These are phyloP conservation scores for Rhinolophus ferrumequinum DNA, from an alignment of 2,113 vertebrate species.

Conservation along the genomic window DNA sequence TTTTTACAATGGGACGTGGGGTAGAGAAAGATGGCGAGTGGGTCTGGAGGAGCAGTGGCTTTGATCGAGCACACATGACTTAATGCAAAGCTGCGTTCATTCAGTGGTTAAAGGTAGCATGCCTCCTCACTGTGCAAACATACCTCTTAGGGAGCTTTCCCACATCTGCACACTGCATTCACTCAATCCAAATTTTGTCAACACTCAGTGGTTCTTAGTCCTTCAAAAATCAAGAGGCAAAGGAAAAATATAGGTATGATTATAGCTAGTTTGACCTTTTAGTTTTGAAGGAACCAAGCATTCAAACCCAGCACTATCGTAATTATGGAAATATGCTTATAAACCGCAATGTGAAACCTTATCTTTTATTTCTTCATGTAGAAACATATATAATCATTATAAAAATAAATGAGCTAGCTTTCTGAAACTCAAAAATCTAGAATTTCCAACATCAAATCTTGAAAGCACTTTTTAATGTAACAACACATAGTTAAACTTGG, in stretches of 20 bases:
- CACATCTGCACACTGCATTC: background rate
- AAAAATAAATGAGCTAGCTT: background rate
- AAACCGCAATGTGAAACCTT: background rate
- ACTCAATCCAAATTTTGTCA: background rate
- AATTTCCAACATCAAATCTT: background rate
- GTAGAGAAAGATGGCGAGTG: background rate
- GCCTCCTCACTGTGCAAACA: background rate
- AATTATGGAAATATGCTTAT: background rate
- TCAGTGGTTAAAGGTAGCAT: background rate
- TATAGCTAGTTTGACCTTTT: background rate
- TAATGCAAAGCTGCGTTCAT: background rate
- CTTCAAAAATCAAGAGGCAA: background rate
- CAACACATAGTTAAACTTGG: background rate
- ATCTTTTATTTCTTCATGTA: background rate
- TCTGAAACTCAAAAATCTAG: background rate
- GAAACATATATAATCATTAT: background rate
- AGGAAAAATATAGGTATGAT: background rate
- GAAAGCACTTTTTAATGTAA: background rate
- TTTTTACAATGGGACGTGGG: background rate
- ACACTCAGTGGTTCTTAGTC: background rate
- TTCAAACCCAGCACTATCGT: background rate
- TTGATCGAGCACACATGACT: background rate
- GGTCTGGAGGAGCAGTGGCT: background rate
- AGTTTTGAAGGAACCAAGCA: background rate
- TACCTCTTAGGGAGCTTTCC: background rate